These are phyloP conservation scores for Periplaneta americana DNA, from an alignment of 1,140 invertebrate species.

Conservation along the genomic window DNA sequence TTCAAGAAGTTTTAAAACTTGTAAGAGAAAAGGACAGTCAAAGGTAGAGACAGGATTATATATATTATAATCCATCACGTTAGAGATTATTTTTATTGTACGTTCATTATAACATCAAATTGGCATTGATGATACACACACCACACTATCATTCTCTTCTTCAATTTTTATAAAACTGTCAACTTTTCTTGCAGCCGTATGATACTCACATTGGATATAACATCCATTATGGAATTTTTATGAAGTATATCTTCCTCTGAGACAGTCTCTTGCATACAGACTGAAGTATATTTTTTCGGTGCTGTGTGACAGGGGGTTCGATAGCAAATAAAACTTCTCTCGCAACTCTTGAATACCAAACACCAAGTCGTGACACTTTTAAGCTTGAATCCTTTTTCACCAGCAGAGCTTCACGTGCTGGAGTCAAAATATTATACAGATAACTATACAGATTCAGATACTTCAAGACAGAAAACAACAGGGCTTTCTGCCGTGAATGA, in stretches of 20 bases:
- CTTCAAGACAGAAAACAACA: background rate
- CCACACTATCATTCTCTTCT: background rate
- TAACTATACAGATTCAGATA: background rate
- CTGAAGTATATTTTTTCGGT: background rate
- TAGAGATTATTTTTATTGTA: background rate
- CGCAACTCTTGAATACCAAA: background rate
- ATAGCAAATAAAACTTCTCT: background rate
- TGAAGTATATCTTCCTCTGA: background rate
- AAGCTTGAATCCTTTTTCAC: background rate
- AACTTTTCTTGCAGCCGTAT: too few species aligned
- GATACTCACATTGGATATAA: conserved; percentile 9
- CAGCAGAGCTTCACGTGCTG: background rate
- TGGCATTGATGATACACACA: background rate
- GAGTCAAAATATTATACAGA: background rate
- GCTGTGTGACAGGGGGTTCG: background rate
- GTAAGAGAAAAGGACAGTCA: background rate
- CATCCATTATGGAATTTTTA: background rate
- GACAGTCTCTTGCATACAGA: background rate
- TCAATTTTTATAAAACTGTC: background rate
- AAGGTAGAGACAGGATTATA: background rate
- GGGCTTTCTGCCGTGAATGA: background rate
- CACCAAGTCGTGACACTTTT: background rate
- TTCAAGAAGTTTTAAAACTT: too few species aligned
- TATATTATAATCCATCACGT: background rate
- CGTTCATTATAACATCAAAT: background rate